Evolutionary conservation across 2,888 invertebrate species (phyloP).

Genomic region (Papilio gigon): DNA sequence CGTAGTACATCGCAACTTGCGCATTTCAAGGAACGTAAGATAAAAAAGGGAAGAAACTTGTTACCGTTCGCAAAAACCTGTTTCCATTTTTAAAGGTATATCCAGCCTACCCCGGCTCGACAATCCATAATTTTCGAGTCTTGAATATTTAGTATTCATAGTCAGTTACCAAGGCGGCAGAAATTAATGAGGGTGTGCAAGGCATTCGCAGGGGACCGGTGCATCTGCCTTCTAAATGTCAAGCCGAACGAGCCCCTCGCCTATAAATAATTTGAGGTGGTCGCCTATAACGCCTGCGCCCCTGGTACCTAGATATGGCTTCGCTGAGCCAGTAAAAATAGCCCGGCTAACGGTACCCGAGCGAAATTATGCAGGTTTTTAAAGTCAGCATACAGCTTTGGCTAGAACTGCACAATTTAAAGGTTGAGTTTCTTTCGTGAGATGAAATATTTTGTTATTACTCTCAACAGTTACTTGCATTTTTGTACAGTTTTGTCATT

Average conservation of each 20-base stretch:
- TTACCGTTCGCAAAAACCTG: constrained; percentile 33
- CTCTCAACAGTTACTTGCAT: constrained; percentile 5
- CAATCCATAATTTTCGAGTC: constrained; percentile 48
- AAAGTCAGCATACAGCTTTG: constrained; percentile 45
- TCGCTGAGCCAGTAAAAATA: constrained; percentile 68
- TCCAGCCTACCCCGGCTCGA: constrained; percentile 17
- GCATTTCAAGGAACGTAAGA: constrained; percentile 11
- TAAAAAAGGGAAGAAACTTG: constrained; percentile 12
- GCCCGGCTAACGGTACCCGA: constrained; percentile 55
- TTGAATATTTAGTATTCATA: constrained; percentile 53
- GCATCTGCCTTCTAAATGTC: constrained; percentile 78
- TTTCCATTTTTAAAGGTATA: constrained; percentile 20
- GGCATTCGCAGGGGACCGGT: constrained; percentile 57
- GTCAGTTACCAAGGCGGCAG: constrained; percentile 63
- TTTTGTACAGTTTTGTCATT: neutral
- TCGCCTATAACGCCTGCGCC: constrained; percentile 59
- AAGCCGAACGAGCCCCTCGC: constrained; percentile 65
- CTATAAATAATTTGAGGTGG: constrained; percentile 77
- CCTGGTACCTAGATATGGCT: constrained; percentile 68
- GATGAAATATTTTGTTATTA: neutral
- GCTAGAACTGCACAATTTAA: constrained; percentile 48
- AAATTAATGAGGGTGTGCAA: constrained; percentile 68
- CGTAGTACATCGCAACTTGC: neutral
- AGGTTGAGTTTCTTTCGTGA: constrained; percentile 27
- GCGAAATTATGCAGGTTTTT: constrained; percentile 59